phyloP scores from a whole-genome alignment of 2,888 invertebrate genomes.

The Conchocele bisecta region DNA sequence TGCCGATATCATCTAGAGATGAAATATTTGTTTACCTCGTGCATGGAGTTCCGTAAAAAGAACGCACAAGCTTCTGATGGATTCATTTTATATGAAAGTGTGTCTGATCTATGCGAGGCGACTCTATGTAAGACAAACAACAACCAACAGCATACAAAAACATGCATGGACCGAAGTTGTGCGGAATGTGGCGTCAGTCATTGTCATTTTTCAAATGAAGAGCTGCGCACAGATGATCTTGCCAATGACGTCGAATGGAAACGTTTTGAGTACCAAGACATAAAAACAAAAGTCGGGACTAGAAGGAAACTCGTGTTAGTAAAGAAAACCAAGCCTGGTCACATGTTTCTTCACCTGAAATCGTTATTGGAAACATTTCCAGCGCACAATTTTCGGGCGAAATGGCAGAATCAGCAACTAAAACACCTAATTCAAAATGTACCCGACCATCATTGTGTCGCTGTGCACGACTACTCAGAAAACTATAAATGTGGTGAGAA shows the following conservation, averaged over 20 bases:
- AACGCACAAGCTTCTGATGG: no score
- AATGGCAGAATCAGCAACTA: constrained; percentile 9
- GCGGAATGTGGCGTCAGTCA: neutral
- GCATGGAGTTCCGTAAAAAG: no score
- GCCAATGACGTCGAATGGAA: constrained; percentile 12
- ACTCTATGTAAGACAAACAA: neutral
- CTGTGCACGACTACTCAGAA: constrained; percentile 39
- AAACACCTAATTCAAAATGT: neutral
- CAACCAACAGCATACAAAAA: neutral
- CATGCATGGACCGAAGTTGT: neutral
- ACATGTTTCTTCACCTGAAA: constrained; percentile 9
- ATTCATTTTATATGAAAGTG: no score
- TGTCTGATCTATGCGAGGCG: no score
- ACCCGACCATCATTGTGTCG: neutral
- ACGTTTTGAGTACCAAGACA: constrained; percentile 3
- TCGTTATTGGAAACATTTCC: constrained; percentile 5
- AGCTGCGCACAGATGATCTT: constrained; percentile 2
- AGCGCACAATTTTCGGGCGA: constrained; percentile 8
- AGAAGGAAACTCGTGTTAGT: constrained; percentile 10
- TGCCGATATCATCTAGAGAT: constrained; percentile 20
- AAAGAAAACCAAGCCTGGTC: constrained; percentile 1
- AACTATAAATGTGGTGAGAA: constrained; percentile 34
- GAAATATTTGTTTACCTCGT: constrained; percentile 7
- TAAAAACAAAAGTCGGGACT: constrained; percentile 10
- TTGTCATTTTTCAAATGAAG: neutral